Evolutionary conservation across 2,888 invertebrate genomes (phyloP).

Genomic region (Antitype chi): DNA sequence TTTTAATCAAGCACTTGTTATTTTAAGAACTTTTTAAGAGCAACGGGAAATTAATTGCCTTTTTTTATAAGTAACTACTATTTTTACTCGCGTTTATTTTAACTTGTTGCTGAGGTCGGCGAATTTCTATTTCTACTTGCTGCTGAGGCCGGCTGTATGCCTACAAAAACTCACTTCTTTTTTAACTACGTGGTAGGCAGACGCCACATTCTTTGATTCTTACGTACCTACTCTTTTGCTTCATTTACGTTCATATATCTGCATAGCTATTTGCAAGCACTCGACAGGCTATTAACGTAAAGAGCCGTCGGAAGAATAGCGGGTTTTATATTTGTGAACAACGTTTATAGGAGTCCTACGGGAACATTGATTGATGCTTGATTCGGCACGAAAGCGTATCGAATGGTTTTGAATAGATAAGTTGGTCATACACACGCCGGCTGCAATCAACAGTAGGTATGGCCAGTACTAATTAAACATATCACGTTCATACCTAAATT

Average conservation of each 20-base stretch:
- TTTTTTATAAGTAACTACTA: background rate
- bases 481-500: background rate
- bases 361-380: no score
- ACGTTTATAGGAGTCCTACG: no score
- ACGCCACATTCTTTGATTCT: background rate
- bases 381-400: no score
- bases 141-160: no score
- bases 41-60: background rate
- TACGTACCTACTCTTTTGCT: background rate
- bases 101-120: background rate
- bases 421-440: background rate
- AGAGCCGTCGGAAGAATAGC: no score
- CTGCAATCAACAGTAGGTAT: background rate
- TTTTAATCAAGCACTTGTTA: slow-evolving; percentile 35
- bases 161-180: background rate
- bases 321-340: no score
- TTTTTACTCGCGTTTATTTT: background rate
- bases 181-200: background rate
- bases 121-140: no score
- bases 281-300: no score
- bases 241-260: background rate
- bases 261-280: no score
- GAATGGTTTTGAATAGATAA: no score
- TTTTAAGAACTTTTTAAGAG: slow-evolving; percentile 21
- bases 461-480: background rate